phyloP scores from a whole-genome alignment of 2,113 vertebrate species.

The Serinus canaria region DNA sequence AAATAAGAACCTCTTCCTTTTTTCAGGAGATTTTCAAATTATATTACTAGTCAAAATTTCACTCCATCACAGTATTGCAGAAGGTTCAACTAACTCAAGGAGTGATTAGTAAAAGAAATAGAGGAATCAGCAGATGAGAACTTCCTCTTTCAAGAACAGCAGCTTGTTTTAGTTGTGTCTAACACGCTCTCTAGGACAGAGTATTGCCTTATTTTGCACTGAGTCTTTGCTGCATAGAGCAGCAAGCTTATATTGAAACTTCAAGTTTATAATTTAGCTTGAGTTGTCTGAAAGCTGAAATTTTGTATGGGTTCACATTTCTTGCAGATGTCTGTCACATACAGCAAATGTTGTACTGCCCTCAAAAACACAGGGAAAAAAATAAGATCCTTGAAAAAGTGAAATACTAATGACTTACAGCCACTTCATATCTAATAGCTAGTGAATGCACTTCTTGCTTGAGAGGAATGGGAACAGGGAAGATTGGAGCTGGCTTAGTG shows the following conservation, averaged over 20 bases:
- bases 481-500: background rate
- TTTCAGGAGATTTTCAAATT: background rate
- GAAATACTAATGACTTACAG: slow-evolving; percentile 19
- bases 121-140: background rate
- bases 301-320: background rate
- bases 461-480: background rate
- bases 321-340: slow-evolving; percentile 27
- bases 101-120: background rate
- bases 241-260: background rate
- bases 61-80: background rate
- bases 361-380: background rate
- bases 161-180: background rate
- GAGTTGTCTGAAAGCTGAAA: slow-evolving; percentile 7
- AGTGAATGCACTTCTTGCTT: background rate
- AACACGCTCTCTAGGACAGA: background rate
- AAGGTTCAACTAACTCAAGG: background rate
- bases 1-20: background rate
- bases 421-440: background rate
- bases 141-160: background rate
- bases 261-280: background rate
- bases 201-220: background rate
- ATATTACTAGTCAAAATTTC: background rate
- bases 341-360: background rate
- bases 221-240: background rate
- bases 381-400: background rate